A percentile compares a stretch with the other conserved stretches of the same genome.
These are phyloP conservation scores for Patella depressa DNA, from an alignment of 2,888 invertebrate genomes.

Conservation along the genomic window DNA sequence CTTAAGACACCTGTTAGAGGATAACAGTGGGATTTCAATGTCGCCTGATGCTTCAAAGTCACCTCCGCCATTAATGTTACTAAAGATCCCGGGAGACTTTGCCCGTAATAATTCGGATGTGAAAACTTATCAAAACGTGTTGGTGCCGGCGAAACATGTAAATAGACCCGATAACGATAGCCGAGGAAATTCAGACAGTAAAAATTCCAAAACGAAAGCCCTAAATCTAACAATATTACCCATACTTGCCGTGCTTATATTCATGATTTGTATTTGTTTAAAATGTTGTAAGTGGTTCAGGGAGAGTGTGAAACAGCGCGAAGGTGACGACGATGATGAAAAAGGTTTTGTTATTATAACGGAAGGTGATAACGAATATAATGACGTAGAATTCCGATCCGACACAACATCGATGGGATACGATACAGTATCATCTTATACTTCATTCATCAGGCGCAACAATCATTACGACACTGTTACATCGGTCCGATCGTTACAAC, in stretches of 20 bases:
- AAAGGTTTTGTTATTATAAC: background rate
- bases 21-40: too few species aligned
- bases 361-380: background rate
- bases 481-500: background rate
- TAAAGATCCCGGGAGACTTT: too few species aligned
- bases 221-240: background rate
- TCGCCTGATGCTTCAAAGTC: too few species aligned
- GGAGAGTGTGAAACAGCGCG: background rate
- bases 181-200: background rate
- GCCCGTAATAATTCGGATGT: too few species aligned
- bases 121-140: background rate
- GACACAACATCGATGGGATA: background rate
- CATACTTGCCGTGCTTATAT: background rate
- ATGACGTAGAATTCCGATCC: background rate
- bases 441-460: background rate
- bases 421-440: constrained; percentile 2
- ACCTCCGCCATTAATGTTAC: too few species aligned
- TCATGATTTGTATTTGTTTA: background rate
- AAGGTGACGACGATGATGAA: background rate
- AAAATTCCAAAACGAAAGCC: background rate
- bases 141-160: background rate
- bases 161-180: background rate
- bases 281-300: background rate
- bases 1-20: too few species aligned
- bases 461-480: background rate